Base-by-base conservation (phyloP, 2,113 vertebrate species). In the Bubo bubo region DNA sequence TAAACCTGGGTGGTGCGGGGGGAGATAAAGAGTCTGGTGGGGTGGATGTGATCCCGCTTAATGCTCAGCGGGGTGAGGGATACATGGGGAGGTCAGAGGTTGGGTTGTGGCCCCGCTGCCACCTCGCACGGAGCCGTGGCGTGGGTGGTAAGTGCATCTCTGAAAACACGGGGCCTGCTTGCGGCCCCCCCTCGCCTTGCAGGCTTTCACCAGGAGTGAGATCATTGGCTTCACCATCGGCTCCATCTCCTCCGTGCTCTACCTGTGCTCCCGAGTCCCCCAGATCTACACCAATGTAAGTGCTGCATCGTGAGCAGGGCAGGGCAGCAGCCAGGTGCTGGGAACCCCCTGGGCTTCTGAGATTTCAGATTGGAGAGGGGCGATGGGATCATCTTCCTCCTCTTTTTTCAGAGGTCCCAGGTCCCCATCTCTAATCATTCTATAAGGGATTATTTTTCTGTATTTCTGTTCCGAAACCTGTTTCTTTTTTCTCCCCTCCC, bases 241-340 rank as follows among this genome's bases (percentile, higher is more conserved):
- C 47, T 99, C 99, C 0, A 0, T 99, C 72, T 99, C 99, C 15
- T 99, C 99, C 0, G 45, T 99, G 70, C 98, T 99, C 12, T 99
- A 99, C 97, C 98, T 99, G 77, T 97, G 96, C 59, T 99, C 99
- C 86, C 98, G 99, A 27, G 84, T 99, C 35, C 99, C 99, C 4
- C 99, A 99, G 98, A 99, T 99, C 74, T 97, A 98, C 96, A 99
- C 98, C 10, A 99, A 99, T 4, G 99, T 99, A 97, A 99, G 99
- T 96, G 32, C 22, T 2, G 6, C 2, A 22, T 1, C 0, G 5
- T 12, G 41, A 49, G 22, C 2, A 0, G 86, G 47, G 14, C n/a
- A 4, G 39, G 56, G 9, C 2, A 2, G 20, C 14, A 6, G 34
- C 50, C 37, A 0, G 1, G 23, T 20, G 34, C 62, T 26, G 43